Conservation (phyloP, 2,113 vertebrate genomes). For the Chionis minor region DNA sequence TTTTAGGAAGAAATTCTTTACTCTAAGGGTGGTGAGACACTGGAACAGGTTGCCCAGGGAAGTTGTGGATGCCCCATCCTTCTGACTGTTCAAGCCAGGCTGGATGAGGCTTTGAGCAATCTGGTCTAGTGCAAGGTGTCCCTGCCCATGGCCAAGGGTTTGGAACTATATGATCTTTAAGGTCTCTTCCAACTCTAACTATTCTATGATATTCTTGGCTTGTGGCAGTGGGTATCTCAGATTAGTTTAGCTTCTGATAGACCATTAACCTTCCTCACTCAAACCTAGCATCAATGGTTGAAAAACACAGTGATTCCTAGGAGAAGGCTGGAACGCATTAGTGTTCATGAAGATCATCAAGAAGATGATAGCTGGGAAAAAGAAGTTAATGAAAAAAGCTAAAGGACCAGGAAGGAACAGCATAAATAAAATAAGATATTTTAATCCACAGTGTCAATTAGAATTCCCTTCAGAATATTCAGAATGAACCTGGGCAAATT, state of each 20-base stretch:
- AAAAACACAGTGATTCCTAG: neutral
- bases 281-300: neutral
- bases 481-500: neutral
- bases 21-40: too few species aligned
- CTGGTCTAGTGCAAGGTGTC: too few species aligned
- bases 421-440: neutral
- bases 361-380: fast-evolving
- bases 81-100: too few species aligned
- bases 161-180: too few species aligned
- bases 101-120: too few species aligned
- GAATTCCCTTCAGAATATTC: neutral
- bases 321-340: neutral
- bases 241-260: neutral
- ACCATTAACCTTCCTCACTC: neutral
- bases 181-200: too few species aligned
- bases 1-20: too few species aligned
- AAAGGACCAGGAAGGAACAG: neutral
- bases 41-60: too few species aligned
- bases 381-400: neutral
- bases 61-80: too few species aligned
- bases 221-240: neutral
- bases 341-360: neutral
- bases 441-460: neutral
- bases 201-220: neutral
- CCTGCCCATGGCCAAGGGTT: too few species aligned